These are phyloP conservation scores for Xyliphius kryptos DNA, from an alignment of 2,113 vertebrate species.

Conservation along the genomic window DNA sequence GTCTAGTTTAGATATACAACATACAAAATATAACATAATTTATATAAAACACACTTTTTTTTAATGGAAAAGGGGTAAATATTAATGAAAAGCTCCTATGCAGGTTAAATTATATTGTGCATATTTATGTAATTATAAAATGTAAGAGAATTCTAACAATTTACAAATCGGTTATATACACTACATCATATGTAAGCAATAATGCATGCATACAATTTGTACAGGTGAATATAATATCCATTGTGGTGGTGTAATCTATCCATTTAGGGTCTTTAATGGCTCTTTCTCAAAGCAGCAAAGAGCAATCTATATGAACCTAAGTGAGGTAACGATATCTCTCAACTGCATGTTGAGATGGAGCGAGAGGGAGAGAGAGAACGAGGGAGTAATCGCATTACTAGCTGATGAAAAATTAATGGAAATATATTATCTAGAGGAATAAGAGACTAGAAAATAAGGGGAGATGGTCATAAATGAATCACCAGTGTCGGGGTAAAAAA, in stretches of 20 bases:
- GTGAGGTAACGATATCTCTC: slow-evolving; percentile 66
- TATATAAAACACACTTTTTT: too few species aligned
- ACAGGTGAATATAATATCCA: slow-evolving; percentile 42
- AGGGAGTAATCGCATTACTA: slow-evolving; percentile 73
- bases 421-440: slow-evolving; percentile 71
- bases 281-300: slow-evolving; percentile 51
- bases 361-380: slow-evolving; percentile 56
- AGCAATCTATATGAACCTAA: slow-evolving; percentile 56
- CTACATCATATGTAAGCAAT: neutral
- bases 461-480: slow-evolving; percentile 65
- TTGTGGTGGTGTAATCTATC: slow-evolving; percentile 48
- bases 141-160: too few species aligned
- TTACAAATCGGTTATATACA: too few species aligned
- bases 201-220: slow-evolving; percentile 9
- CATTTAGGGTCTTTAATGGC: slow-evolving; percentile 53
- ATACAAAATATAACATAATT: too few species aligned
- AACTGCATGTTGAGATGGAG: slow-evolving; percentile 60
- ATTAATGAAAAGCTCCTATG: neutral
- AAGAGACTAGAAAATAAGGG: slow-evolving; percentile 65
- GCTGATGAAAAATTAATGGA: slow-evolving; percentile 74
- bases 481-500: slow-evolving; percentile 58
- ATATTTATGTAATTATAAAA: too few species aligned
- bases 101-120: neutral
- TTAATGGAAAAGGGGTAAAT: too few species aligned
- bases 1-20: too few species aligned